Evolutionary conservation across 2,113 vertebrate genomes (phyloP).

Genomic region (Takifugu bimaculatus): DNA sequence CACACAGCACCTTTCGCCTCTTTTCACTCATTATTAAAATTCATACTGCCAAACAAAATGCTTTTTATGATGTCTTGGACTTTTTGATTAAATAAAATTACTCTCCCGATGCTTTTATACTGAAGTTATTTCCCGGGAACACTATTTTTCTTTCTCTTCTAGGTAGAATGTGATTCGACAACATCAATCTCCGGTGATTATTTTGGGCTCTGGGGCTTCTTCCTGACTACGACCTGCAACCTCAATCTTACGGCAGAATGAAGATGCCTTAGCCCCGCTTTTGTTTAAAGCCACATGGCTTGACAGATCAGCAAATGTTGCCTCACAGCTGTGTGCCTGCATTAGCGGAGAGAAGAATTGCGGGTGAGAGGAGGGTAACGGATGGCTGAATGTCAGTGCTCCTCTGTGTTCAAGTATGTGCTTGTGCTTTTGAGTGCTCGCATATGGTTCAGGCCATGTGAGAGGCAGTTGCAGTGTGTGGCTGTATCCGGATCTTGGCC

Average conservation of each 20-base stretch:
- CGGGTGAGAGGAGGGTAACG: neutral
- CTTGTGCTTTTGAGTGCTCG: slow-evolving; percentile 31
- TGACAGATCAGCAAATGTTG: slow-evolving; percentile 19
- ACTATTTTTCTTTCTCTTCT: slow-evolving; percentile 1
- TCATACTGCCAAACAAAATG: too few relatives aligned
- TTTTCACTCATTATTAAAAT: too few relatives aligned
- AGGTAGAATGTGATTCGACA: slow-evolving; percentile 32
- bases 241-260: slow-evolving; percentile 11
- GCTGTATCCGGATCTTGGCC: slow-evolving; percentile 36
- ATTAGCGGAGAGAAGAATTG: slow-evolving; percentile 1
- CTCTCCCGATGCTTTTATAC: too few relatives aligned
- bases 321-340: slow-evolving; percentile 34
- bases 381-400: slow-evolving; percentile 7
- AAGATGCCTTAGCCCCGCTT: slow-evolving; percentile 41
- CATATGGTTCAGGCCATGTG: slow-evolving; percentile 39
- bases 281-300: slow-evolving; percentile 48
- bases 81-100: too few relatives aligned
- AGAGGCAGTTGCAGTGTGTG: slow-evolving; percentile 11
- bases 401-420: slow-evolving; percentile 21
- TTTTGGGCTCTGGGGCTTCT: slow-evolving; percentile 28
- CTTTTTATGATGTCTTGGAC: too few relatives aligned
- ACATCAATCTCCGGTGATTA: slow-evolving; percentile 22
- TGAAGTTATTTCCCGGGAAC: neutral
- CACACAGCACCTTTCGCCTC: too few relatives aligned
- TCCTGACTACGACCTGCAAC: slow-evolving; percentile 6